Percentiles rank a stretch among this genome's conserved stretches.
phyloP scores from a whole-genome alignment of 2,113 vertebrate species.

The Dasypus novemcinctus region DNA sequence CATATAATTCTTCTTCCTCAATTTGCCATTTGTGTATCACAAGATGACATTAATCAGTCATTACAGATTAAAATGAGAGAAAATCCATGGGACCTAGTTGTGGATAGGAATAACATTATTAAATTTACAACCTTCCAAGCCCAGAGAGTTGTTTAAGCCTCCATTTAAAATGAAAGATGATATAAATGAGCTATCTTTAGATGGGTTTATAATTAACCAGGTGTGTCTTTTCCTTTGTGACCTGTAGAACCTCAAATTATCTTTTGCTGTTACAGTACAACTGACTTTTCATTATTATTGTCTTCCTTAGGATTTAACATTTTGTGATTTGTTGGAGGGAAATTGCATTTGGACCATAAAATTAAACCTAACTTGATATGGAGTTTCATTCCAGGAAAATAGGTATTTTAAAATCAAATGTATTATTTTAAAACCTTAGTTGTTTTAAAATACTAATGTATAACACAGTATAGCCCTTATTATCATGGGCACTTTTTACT shows the following conservation, averaged over 20 bases:
- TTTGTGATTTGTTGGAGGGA: constrained; percentile 45
- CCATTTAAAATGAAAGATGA: constrained; percentile 71
- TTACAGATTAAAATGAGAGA: constrained; percentile 78
- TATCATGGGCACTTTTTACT: constrained; percentile 23
- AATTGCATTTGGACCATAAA: constrained; percentile 46
- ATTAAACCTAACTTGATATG: constrained; percentile 52
- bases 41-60: constrained; percentile 77
- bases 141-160: constrained; percentile 67
- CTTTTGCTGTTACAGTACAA: constrained; percentile 51
- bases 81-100: constrained; percentile 78
- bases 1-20: constrained; percentile 68
- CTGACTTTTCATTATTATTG: constrained; percentile 49
- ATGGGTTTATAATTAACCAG: constrained; percentile 63
- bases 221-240: constrained; percentile 70
- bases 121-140: constrained; percentile 69
- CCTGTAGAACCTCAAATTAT: constrained; percentile 38
- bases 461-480: constrained; percentile 2
- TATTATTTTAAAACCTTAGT: constrained; percentile 54
- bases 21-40: constrained; percentile 73
- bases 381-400: constrained; percentile 38
- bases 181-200: constrained; percentile 69
- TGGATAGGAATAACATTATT: constrained; percentile 80
- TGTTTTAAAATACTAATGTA: constrained; percentile 22
- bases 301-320: constrained; percentile 64
- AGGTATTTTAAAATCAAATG: constrained; percentile 47